These are phyloP conservation scores for Ochropleura plecta DNA, from an alignment of 2,888 invertebrate genomes.

Conservation along the genomic window DNA sequence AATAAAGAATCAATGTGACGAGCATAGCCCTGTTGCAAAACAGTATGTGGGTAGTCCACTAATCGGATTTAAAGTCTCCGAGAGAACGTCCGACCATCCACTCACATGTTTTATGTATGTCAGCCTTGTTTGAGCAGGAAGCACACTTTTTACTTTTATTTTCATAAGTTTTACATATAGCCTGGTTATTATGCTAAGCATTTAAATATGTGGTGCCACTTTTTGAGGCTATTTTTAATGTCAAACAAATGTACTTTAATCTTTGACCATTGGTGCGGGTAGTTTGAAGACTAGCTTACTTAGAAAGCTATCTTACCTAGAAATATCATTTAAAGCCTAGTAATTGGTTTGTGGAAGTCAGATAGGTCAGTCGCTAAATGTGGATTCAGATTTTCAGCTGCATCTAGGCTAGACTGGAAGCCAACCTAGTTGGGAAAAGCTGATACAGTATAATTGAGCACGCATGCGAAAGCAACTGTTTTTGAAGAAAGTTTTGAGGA, in stretches of 20 bases:
- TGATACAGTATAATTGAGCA: background rate
- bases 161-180: slow-evolving; percentile 15
- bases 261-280: too few species aligned
- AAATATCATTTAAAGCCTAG: background rate
- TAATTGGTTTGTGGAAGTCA: background rate
- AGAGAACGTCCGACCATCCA: slow-evolving; percentile 32
- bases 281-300: background rate
- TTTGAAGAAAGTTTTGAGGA: background rate
- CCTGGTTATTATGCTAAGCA: background rate
- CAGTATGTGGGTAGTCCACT: slow-evolving; percentile 45
- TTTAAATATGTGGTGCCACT: background rate
- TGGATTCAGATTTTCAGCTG: background rate
- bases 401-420: background rate
- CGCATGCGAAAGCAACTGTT: background rate
- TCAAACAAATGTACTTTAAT: background rate
- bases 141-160: slow-evolving; percentile 32
- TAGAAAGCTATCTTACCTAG: background rate
- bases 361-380: background rate
- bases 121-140: slow-evolving; percentile 36
- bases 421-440: background rate
- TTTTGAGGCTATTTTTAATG: slow-evolving; percentile 4
- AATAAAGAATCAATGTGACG: slow-evolving; percentile 48
- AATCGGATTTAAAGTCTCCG: slow-evolving; percentile 58
- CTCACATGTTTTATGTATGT: slow-evolving; percentile 52
- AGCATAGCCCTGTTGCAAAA: slow-evolving; percentile 4